These are phyloP conservation scores for Drosophila lowei DNA, from an alignment of 1,140 invertebrate species.

Conservation along the genomic window DNA sequence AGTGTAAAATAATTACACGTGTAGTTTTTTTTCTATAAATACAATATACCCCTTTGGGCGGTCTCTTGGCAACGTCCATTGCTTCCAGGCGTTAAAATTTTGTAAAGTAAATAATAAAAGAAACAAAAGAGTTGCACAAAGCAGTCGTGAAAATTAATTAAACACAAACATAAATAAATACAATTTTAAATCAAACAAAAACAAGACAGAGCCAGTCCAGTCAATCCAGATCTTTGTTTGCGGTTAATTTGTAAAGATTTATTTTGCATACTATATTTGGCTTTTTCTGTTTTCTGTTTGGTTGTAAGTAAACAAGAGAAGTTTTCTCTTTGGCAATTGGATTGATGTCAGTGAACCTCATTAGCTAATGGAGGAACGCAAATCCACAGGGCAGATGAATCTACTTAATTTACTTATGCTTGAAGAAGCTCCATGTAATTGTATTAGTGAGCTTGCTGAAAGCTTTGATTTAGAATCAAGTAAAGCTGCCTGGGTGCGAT, in stretches of 20 bases:
- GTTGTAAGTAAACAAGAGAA: slow-evolving; percentile 23
- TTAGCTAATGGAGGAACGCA: slow-evolving; percentile 23
- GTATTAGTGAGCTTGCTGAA: no score
- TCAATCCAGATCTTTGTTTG: background rate
- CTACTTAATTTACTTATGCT: no score
- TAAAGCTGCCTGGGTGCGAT: background rate
- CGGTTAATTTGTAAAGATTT: slow-evolving; percentile 6
- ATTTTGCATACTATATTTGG: slow-evolving; percentile 13
- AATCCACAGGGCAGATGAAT: no score
- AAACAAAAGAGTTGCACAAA: background rate
- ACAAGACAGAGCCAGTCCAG: background rate
- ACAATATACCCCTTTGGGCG: background rate
- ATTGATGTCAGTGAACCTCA: slow-evolving; percentile 24
- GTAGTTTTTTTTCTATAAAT: slow-evolving; percentile 5
- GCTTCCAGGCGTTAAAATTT: slow-evolving; percentile 9
- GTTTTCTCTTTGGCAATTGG: slow-evolving; percentile 24
- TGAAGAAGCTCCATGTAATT: background rate
- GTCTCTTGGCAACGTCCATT: slow-evolving; percentile 10
- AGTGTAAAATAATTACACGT: slow-evolving; percentile 34
- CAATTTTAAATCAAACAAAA: slow-evolving; percentile 14
- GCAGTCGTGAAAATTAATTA: slow-evolving; percentile 6
- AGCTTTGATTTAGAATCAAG: background rate
- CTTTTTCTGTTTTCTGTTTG: background rate
- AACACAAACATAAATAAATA: background rate
- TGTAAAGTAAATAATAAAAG: slow-evolving; percentile 11